These are phyloP conservation scores for Caenorhabditis wallacei DNA, from an alignment of 2,888 invertebrate species.

Conservation along the genomic window DNA sequence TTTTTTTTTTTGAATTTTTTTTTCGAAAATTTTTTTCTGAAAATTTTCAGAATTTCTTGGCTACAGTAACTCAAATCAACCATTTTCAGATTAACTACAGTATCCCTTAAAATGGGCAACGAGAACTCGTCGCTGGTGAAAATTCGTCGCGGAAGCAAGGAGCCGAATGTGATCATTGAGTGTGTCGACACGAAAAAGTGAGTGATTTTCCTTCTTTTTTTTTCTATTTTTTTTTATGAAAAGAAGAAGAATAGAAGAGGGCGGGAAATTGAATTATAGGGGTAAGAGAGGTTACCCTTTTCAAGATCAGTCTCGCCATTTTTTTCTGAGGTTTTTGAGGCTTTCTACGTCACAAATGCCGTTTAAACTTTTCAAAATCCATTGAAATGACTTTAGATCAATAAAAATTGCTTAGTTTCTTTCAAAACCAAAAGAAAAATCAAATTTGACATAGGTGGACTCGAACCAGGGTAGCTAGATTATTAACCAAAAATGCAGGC, in stretches of 20 bases:
- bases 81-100: too few species aligned
- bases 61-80: too few species aligned
- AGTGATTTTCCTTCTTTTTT: slow-evolving; percentile 10
- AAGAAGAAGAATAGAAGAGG: slow-evolving; percentile 3
- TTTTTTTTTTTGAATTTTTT: neutral
- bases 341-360: too few species aligned
- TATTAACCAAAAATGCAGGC: neutral
- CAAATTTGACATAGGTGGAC: neutral
- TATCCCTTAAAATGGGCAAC: slow-evolving; percentile 68
- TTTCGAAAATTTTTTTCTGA: neutral
- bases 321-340: neutral
- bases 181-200: slow-evolving; percentile 61
- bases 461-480: neutral
- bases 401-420: neutral
- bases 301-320: neutral
- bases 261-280: slow-evolving; percentile 11
- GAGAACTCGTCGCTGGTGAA: slow-evolving; percentile 72
- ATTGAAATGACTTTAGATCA: neutral
- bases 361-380: neutral
- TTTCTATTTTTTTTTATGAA: neutral
- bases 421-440: neutral
- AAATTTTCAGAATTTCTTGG: neutral
- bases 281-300: slow-evolving; percentile 11
- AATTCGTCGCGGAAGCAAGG: slow-evolving; percentile 67
- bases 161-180: slow-evolving; percentile 66